These are phyloP conservation scores for Hirtodrosophila cameraria DNA, from an alignment of 2,888 invertebrate species.

Conservation along the genomic window DNA sequence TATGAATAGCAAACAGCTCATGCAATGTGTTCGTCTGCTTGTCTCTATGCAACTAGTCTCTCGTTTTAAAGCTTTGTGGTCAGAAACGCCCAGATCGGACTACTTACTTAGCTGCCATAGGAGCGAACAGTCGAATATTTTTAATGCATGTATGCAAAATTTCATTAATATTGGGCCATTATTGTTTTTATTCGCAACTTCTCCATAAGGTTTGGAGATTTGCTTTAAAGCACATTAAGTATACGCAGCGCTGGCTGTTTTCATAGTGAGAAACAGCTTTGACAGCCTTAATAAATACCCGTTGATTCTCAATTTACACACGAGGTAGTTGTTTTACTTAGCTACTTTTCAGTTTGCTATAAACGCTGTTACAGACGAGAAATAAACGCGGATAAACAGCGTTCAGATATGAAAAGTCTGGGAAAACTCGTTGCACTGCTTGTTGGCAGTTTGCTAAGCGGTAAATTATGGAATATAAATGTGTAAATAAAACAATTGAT, in stretches of 20 bases:
- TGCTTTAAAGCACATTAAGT: constrained; percentile 3
- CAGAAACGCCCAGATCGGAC: too few relatives aligned
- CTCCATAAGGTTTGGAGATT: not conserved
- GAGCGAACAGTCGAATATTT: too few relatives aligned
- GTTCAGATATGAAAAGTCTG: constrained; percentile 22
- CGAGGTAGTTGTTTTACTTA: not conserved
- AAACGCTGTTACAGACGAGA: constrained; percentile 19
- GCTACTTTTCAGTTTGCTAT: constrained; percentile 24
- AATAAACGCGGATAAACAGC: constrained; percentile 12
- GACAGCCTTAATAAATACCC: not conserved
- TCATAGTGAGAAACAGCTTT: not conserved
- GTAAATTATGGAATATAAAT: constrained; percentile 19
- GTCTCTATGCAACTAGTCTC: too few relatives aligned
- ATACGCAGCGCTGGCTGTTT: constrained; percentile 16
- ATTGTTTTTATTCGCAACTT: too few relatives aligned
- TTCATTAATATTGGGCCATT: too few relatives aligned
- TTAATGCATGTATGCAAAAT: too few relatives aligned
- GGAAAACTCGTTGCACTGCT: constrained; percentile 43
- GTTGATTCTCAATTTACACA: not conserved
- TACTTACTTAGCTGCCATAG: too few relatives aligned
- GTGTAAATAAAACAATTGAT: not conserved
- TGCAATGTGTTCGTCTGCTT: too few relatives aligned
- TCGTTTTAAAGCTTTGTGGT: too few relatives aligned
- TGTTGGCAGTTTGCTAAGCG: constrained; percentile 21
- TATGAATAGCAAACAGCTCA: too few relatives aligned